Evolutionary conservation across 1,140 invertebrate genomes (phyloP).

Genomic region (Caligus rogercresseyi): DNA sequence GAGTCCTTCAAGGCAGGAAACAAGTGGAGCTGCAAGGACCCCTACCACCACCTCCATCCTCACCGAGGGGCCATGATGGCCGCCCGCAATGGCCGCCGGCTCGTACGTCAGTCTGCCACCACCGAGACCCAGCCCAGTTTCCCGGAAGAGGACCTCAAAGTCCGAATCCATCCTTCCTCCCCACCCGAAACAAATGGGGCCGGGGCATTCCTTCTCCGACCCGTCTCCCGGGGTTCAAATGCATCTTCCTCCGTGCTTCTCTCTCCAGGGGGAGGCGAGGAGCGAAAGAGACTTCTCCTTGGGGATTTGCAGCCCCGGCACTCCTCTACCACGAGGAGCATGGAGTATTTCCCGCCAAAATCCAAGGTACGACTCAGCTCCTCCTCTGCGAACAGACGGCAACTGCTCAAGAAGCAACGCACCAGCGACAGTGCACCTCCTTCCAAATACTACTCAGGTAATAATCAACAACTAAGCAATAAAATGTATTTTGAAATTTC

Average conservation of each 20-base stretch:
- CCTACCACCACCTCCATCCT: background rate
- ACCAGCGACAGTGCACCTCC: background rate
- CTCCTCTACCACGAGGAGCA: background rate
- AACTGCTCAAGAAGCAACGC: background rate
- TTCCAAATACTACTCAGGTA: background rate
- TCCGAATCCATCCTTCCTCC: background rate
- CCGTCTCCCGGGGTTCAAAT: background rate
- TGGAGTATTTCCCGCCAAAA: background rate
- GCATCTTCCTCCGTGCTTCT: background rate
- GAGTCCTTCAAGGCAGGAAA: conserved; percentile 7
- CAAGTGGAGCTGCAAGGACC: conserved; percentile 12
- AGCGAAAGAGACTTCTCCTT: background rate
- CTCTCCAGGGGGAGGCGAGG: background rate
- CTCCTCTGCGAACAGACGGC: background rate
- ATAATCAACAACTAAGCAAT: background rate
- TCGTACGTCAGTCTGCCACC: background rate
- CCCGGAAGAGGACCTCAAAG: background rate
- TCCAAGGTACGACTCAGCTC: background rate
- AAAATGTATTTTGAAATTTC: too few species aligned
- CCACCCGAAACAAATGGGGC: background rate
- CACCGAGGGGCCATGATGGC: conserved; percentile 4
- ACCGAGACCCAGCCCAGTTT: background rate
- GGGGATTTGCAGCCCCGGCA: background rate
- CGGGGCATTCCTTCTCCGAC: background rate
- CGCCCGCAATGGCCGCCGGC: background rate